These are phyloP conservation scores for Erannis defoliaria DNA, from an alignment of 2,888 invertebrate genomes.

Conservation along the genomic window DNA sequence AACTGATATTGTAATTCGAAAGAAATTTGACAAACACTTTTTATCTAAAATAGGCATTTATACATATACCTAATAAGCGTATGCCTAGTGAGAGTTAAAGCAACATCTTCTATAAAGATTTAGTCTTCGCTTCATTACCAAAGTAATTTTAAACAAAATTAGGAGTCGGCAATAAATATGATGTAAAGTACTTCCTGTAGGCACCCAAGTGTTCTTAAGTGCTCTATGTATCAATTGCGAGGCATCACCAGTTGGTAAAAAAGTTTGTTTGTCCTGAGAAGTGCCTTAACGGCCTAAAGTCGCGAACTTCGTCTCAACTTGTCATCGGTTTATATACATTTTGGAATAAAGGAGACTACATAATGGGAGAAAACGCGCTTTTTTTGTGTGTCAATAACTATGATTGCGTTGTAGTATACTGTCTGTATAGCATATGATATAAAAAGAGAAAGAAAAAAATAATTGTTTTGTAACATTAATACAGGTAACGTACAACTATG, in stretches of 20 bases:
- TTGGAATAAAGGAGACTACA: conserved; percentile 43
- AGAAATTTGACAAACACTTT: too few species aligned
- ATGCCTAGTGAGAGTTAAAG: background rate
- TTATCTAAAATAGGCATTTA: too few species aligned
- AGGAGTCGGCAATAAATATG: conserved; percentile 42
- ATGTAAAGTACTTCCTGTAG: conserved; percentile 35
- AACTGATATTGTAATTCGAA: too few species aligned
- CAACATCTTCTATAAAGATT: conserved; percentile 13
- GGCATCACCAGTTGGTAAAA: conserved; percentile 61
- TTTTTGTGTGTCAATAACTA: too few species aligned
- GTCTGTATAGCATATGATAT: too few species aligned
- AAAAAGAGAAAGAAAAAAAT: too few species aligned
- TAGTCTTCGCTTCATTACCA: conserved; percentile 35
- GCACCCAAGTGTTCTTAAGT: conserved; percentile 66
- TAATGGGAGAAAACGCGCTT: conserved; percentile 26
- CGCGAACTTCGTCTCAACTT: conserved; percentile 61
- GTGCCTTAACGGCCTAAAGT: conserved; percentile 57
- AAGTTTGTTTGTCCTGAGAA: conserved; percentile 52
- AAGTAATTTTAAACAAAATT: conserved; percentile 47
- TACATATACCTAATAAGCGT: too few species aligned
- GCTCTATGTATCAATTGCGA: conserved; percentile 73
- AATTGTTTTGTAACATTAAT: too few species aligned
- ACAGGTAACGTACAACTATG: too few species aligned
- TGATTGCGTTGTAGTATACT: too few species aligned
- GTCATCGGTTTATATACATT: conserved; percentile 70